Percentiles rank a stretch among this genome's conserved stretches.
Evolutionary conservation across 2,888 invertebrate genomes (phyloP).

Genomic region (Andrena minutula): DNA sequence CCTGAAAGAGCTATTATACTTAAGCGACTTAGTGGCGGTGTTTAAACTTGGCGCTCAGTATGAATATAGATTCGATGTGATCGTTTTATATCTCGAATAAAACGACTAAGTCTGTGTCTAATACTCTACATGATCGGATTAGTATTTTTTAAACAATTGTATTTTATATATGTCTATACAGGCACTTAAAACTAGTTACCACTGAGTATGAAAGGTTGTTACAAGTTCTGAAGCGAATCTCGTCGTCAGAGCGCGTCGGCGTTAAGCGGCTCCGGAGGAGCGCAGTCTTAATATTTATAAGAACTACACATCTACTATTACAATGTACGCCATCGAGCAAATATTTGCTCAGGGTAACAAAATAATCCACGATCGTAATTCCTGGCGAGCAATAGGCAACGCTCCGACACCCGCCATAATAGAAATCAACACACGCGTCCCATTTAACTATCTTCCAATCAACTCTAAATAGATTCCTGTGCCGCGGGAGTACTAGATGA

Average conservation of each 20-base stretch:
- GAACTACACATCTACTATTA: slow-evolving; percentile 17
- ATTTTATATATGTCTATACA: too few relatives aligned
- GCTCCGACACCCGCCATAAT: background rate
- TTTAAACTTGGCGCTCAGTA: background rate
- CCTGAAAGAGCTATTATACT: slow-evolving; percentile 19
- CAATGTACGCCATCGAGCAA: slow-evolving; percentile 2
- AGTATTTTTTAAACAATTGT: too few relatives aligned
- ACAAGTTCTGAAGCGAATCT: background rate
- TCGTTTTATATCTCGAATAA: background rate
- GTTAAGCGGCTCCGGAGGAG: background rate
- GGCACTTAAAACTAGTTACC: too few relatives aligned
- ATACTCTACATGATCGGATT: background rate
- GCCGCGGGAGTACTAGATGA: background rate
- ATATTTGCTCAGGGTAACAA: slow-evolving; percentile 20
- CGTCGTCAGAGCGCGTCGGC: background rate
- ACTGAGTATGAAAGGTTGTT: too few relatives aligned
- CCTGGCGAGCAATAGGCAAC: background rate
- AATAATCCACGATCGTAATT: slow-evolving; percentile 23
- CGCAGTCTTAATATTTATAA: slow-evolving; percentile 21
- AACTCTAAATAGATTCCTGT: background rate
- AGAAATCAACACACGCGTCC: background rate
- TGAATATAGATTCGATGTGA: background rate
- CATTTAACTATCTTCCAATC: background rate
- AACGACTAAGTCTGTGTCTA: background rate
- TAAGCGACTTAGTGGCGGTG: slow-evolving; percentile 9